Percentiles rank a stretch among this genome's conserved stretches.
Evolutionary conservation across 1,140 invertebrate species (phyloP).

Genomic region (Bombus cullumanus): DNA sequence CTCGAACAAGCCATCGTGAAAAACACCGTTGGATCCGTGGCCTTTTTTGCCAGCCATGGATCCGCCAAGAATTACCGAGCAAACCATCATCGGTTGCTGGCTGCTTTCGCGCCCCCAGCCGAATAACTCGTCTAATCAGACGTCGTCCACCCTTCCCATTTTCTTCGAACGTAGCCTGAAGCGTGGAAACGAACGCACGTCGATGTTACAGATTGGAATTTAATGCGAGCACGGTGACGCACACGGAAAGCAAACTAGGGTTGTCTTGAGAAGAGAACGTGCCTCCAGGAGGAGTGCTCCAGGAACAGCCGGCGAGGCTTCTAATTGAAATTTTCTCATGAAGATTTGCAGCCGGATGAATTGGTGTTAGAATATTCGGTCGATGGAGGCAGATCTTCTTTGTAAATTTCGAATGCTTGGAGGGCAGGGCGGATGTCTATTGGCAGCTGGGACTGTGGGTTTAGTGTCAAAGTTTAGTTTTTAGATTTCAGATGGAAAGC

Average conservation of each 20-base stretch:
- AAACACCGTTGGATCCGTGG: conserved; percentile 70
- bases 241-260: neutral
- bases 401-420: neutral
- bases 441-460: too few species aligned
- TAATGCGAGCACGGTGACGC: conserved; percentile 75
- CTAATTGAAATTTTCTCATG: conserved; percentile 50
- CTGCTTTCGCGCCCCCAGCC: conserved; percentile 25
- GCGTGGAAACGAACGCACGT: conserved; percentile 63
- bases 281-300: neutral
- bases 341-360: neutral
- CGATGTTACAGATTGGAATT: conserved; percentile 80
- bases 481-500: neutral
- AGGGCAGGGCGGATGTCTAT: neutral
- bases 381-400: neutral
- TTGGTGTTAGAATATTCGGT: too few species aligned
- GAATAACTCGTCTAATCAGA: conserved; percentile 77
- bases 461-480: neutral
- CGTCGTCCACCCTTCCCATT: conserved; percentile 51
- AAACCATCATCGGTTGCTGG: conserved; percentile 50
- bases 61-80: conserved; percentile 69
- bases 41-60: conserved; percentile 58
- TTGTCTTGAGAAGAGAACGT: conserved; percentile 13
- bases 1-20: conserved; percentile 68
- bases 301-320: neutral
- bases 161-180: conserved; percentile 14